Base-by-base conservation (phyloP, 2,113 vertebrate species). In the Dasyornis broadbenti region DNA sequence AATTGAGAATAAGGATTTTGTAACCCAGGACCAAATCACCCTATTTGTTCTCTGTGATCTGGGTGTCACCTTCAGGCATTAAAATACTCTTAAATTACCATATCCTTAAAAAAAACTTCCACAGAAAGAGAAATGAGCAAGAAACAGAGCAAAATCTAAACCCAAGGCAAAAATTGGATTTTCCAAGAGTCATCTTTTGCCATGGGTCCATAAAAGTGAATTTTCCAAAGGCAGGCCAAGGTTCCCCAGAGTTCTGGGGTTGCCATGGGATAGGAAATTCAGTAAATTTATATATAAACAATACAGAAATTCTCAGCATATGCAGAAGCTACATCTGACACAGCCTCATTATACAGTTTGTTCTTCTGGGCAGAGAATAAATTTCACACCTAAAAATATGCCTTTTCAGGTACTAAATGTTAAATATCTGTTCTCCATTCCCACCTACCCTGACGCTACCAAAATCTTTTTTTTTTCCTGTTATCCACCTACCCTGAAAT, bases 271-370 rank as follows among this genome's bases (percentile, higher is more conserved):
- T 16, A 59, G 64, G 37, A 63, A 94, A 87, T 35, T 31, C 63
- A 53, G 37, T 2, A 23, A n/a, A 77, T 63, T 47, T 70, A 23
- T 64, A 30, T 35, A 82, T 49, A 77, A 86, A 26, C 13, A 40
- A 53, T 4, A 45, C 28, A 10, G 7, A n/a, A 52, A 64, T 30
- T 80, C 69, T 85, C 42, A 35, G n/a, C 30, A 30, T 28, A 37
- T n/a, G 45, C 54, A 96, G 61, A 68, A 94, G n/a, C 45, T 79
- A 60, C 44, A 44, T 82, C 75, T 88, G 63, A 89, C 35, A 39
- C 56, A 56, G 54, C 42, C 81, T 81, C 27, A 33, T 56, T 52
- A 60, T 11, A 19, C 53, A 66, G 64, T 61, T 89, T 59, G 56
- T 49, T 83, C 86, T 83, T 40, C 30, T 65, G 45, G 28, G 27